Evolutionary conservation across 2,797 vertebrate genomes (phyloP), one percentile per base, ranked within the genome.

Genomic region (Chanos chanos): DNA sequence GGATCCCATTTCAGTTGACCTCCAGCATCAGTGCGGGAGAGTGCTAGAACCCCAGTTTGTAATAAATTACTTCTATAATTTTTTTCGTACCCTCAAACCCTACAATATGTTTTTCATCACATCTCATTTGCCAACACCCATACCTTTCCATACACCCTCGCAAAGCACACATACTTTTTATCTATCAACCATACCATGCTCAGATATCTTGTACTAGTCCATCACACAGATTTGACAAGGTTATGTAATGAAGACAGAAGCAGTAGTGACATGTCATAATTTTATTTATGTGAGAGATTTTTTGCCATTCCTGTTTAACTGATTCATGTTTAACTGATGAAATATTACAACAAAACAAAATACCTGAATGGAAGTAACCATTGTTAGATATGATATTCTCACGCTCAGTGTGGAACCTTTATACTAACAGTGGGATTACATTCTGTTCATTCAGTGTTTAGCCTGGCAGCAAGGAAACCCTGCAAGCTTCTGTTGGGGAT

Each of bases 1-100:
- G 71, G 81, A 81, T 89, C 76, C 70, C 65, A 76, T 89, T 87
- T 87, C 85, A 85, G 51, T 67, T 21, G 24, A 71, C 70, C 72
- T 66, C 49, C 70, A 62, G 64, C 57, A n/a, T n/a, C 50, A 45
- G 71, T 70, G 45, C 36, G 47, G 62, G 55, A 45, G 63, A 43
- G 19, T 24, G 45, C 53, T 24, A 53, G 27, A 34, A 37, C 18
- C 44, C 44, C 27, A 7, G 33, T 51, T 49, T 58, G 41, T 30
- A 61, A 57, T 61, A 60, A 63, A 60, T 64, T 57, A 54, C 36
- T 40, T 41, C 27, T 33, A 34, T 49, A 37, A 45, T 12, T 30
- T 18, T 7, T 34, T n/a, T n/a, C n/a, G n/a, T n/a, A n/a, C n/a
- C n/a, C n/a, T n/a, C n/a, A n/a, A n/a, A n/a, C n/a, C n/a, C n/a